Base-by-base conservation (phyloP, 2,113 vertebrate genomes). In the Glaucomys volans region DNA sequence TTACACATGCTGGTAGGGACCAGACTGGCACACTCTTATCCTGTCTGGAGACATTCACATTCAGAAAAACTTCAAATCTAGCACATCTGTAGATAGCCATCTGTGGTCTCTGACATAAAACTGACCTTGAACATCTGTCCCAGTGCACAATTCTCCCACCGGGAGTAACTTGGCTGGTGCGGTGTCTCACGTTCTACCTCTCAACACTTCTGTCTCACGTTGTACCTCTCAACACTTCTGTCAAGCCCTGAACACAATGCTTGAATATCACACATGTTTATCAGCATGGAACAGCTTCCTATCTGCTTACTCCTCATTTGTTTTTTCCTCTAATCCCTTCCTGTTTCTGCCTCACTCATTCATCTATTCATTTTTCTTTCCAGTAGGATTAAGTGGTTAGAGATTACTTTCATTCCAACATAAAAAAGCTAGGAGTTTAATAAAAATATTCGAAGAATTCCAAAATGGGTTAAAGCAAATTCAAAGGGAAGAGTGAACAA, bases 401-500 rank as follows among this genome's bases (percentile, higher is more conserved):
- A 20, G 24, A 0, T 90, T 79, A 57, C 11, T 80, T 84, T 83
- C 37, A 84, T 76, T 67, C 47, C 24, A 47, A 40, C 4, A 44
- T 69, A 44, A 93, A 84, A 71, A 54, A 77, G 5, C 1, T 10
- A 82, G 12, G 11, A 66, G 13, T 82, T 64, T 76, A 30, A 83
- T 37, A 37, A 30, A 93, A 93, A 72, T 59, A 87, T 54, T n/a
- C 62, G 83, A 91, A 87, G 30, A 82, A 66, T 74, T 88, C 14
- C 52, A 88, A 85, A 97, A 91, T 72, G 18, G 37, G 37, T 80
- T 4, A 50, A 81, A 93, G 37, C 4, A 64, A 87, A 94, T 62
- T 87, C 47, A 93, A 94, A 93, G 28, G 16, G 9, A 77, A 94
- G 93, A 69, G 77, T 77, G 37, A 83, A 50, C 74, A 26, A 67